These are phyloP conservation scores for Syngnathus acus DNA, from an alignment of 2,797 vertebrate species.

Conservation along the genomic window DNA sequence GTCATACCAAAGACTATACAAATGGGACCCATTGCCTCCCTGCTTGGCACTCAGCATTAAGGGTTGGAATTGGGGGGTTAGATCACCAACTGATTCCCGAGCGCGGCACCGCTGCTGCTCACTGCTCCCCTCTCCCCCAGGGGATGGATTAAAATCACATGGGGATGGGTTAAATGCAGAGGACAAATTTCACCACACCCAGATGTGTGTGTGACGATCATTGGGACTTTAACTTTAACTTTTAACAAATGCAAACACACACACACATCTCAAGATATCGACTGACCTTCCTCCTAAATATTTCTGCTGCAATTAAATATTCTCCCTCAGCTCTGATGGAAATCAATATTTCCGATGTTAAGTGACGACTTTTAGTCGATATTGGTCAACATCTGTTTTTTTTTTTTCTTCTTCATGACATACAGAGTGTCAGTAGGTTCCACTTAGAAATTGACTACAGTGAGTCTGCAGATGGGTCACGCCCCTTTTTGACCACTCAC, in stretches of 20 bases:
- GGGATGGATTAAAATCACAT: too few relatives aligned
- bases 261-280: neutral
- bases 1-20: too few relatives aligned
- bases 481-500: neutral
- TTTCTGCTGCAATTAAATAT: conserved; percentile 29
- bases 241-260: conserved; percentile 4
- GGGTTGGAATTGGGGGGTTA: too few relatives aligned
- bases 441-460: conserved; percentile 30
- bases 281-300: conserved; percentile 2
- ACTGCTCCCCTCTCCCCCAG: too few relatives aligned
- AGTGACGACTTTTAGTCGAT: conserved; percentile 36
- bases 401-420: conserved; percentile 19
- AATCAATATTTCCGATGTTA: conserved; percentile 34
- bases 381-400: conserved; percentile 31
- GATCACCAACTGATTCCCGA: too few relatives aligned
- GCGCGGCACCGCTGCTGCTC: too few relatives aligned
- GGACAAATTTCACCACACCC: too few relatives aligned
- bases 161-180: too few relatives aligned
- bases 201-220: too few relatives aligned
- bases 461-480: conserved; percentile 17
- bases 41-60: too few relatives aligned
- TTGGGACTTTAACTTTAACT: too few relatives aligned
- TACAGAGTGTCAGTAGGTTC: conserved; percentile 27
- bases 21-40: too few relatives aligned
- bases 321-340: conserved; percentile 22